A percentile compares a stretch with the other conserved stretches of the same genome.
Conservation (phyloP, 2,888 invertebrate genomes). For the Sarcophaga carnaria region DNA sequence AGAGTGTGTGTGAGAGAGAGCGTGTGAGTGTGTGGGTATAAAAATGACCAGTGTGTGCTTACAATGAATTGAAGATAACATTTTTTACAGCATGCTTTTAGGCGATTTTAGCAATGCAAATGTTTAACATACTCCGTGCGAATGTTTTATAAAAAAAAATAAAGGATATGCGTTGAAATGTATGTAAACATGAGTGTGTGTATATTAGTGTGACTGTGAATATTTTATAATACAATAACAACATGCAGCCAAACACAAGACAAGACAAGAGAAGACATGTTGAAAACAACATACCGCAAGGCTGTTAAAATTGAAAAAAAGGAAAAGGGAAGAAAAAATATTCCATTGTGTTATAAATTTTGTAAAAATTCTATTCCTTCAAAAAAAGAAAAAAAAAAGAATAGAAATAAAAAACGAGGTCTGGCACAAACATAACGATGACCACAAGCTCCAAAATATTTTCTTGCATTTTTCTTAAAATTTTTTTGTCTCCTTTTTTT, state of each 20-base stretch:
- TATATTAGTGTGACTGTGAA: neutral
- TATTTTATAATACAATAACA: slow-evolving; percentile 28
- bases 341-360: slow-evolving; percentile 39
- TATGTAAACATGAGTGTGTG: slow-evolving; percentile 10
- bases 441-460: slow-evolving; percentile 47
- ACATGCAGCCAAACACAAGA: neutral
- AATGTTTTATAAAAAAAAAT: neutral
- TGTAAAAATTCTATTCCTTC: neutral
- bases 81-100: slow-evolving; percentile 63
- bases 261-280: slow-evolving; percentile 55
- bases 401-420: neutral
- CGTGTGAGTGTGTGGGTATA: neutral
- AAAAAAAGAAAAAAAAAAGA: neutral
- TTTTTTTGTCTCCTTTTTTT: neutral
- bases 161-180: neutral
- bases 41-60: slow-evolving; percentile 52
- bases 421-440: neutral
- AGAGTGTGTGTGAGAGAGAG: neutral
- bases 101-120: slow-evolving; percentile 64
- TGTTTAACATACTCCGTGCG: slow-evolving; percentile 29
- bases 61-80: slow-evolving; percentile 57
- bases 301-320: slow-evolving; percentile 63
- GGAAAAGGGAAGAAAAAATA: neutral
- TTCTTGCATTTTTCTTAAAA: neutral
- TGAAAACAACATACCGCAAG: slow-evolving; percentile 64